These are phyloP conservation scores for Silurus aristotelis DNA, from an alignment of 2,797 vertebrate species.

Conservation along the genomic window DNA sequence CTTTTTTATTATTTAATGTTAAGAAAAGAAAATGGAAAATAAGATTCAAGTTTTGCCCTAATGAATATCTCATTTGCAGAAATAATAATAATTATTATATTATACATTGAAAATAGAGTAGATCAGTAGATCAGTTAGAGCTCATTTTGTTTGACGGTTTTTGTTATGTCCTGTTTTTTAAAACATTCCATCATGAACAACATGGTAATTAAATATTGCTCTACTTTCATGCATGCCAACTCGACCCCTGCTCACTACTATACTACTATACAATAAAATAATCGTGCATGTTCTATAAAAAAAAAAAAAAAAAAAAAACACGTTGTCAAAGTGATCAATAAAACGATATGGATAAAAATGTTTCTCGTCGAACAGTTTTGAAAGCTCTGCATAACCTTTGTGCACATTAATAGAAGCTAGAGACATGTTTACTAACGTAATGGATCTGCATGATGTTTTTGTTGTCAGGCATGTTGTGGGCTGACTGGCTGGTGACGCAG, in stretches of 20 bases:
- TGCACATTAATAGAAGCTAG: too few relatives aligned
- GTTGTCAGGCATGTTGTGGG: conserved; percentile 14
- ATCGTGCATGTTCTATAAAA: too few relatives aligned
- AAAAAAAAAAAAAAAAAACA: too few relatives aligned
- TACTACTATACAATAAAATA: too few relatives aligned
- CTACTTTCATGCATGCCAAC: too few relatives aligned
- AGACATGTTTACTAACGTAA: not conserved
- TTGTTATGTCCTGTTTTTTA: not conserved
- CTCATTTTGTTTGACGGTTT: not conserved
- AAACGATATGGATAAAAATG: too few relatives aligned
- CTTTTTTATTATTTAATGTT: not conserved
- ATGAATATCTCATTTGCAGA: not conserved
- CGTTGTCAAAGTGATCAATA: too few relatives aligned
- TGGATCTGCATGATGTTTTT: not conserved
- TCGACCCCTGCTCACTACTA: too few relatives aligned
- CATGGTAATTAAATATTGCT: too few relatives aligned
- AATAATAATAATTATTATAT: not conserved
- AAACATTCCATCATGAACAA: too few relatives aligned
- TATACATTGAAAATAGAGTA: not conserved
- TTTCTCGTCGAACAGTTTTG: too few relatives aligned
- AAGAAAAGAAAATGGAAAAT: not conserved
- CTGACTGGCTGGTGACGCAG: not conserved
- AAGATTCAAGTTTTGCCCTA: not conserved
- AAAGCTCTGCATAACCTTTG: too few relatives aligned
- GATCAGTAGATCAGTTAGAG: not conserved